Evolutionary conservation across 2,113 vertebrate genomes (phyloP), one percentile per base, ranked within the genome.

Genomic region (Laticauda laticaudata): DNA sequence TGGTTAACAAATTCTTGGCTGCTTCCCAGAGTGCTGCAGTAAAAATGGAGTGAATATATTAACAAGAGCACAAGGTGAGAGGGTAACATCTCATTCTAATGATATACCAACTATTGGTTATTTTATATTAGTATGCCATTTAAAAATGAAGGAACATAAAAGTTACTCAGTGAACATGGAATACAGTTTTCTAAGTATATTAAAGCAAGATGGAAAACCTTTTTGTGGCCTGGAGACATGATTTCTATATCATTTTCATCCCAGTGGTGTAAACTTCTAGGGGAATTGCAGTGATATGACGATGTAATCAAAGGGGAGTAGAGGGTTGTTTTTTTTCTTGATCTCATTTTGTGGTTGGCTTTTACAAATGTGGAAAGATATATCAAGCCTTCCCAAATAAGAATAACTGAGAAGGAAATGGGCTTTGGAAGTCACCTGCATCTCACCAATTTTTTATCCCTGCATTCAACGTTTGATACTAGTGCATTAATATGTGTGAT

Each of bases 1-100:
- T 86, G 55, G 69, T 86, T 90, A 90, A 90, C 86, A 92, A 92
- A 93, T 90, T 51, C 29, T 89, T 93, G 88, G 91, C 56, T 87
- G 57, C 43, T 90, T 86, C 56, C 86, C 88, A 93, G 55, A 81
- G 48, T 24, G n/a, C 87, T 89, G 48, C 87, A 89, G 69, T 81
- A 85, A 48, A 15, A 89, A 91, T 59, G 43, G 75, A 92, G 45
- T 18, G 51, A 56, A 64, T 93, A 75, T 54, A 87, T 64, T 23
- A 39, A 56, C 61, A 54, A 93, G n/a, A 64, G 53, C 45, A 86
- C 51, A 86, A 39, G 53, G 55, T 53, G 81, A 45, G 56, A 90
- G 89, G 53, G 23, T 88, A 85, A 61, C 55, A 91, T 55, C 69
- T 88, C 24, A n/a, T 88, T 59, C 53, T 88, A 61, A 51, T 29